Evolutionary conservation across 2,113 vertebrate species (phyloP).

Genomic region (Toxotes jaculatrix): DNA sequence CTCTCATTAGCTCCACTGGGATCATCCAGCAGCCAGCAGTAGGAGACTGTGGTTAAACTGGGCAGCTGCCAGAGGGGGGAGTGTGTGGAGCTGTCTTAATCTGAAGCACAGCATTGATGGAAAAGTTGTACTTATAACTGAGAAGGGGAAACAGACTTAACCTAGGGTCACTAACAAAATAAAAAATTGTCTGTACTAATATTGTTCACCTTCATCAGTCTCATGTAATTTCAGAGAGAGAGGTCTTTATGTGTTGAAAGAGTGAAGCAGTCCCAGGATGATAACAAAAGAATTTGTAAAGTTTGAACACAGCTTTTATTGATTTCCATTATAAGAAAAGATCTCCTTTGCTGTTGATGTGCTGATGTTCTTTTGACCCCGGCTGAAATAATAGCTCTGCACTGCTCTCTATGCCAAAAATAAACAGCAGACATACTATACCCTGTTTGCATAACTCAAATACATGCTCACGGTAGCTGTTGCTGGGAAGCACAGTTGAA

Average conservation of each 20-base stretch:
- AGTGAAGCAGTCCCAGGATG: background rate
- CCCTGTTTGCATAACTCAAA: background rate
- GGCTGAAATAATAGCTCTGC: slow-evolving; percentile 3
- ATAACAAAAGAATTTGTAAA: background rate
- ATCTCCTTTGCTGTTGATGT: background rate
- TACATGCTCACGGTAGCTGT: background rate
- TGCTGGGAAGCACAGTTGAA: background rate
- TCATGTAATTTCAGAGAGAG: background rate
- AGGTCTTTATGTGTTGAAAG: background rate
- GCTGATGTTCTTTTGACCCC: background rate
- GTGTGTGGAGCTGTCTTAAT: slow-evolving; percentile 38
- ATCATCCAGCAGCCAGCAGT: slow-evolving; percentile 38
- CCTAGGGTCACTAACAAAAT: background rate
- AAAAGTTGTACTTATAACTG: slow-evolving; percentile 6
- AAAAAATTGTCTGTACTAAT: background rate
- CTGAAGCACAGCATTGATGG: slow-evolving; percentile 32
- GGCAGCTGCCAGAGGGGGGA: slow-evolving; percentile 45
- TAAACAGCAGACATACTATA: background rate
- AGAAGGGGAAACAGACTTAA: slow-evolving; percentile 21
- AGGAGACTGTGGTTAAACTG: slow-evolving; percentile 46
- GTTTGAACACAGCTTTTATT: background rate
- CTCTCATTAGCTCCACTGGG: slow-evolving; percentile 38
- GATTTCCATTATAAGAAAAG: background rate
- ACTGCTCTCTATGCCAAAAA: slow-evolving; percentile 11
- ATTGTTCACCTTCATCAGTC: background rate